These are phyloP conservation scores for Ormyrus nitidulus DNA, from an alignment of 2,888 invertebrate genomes.

Conservation along the genomic window DNA sequence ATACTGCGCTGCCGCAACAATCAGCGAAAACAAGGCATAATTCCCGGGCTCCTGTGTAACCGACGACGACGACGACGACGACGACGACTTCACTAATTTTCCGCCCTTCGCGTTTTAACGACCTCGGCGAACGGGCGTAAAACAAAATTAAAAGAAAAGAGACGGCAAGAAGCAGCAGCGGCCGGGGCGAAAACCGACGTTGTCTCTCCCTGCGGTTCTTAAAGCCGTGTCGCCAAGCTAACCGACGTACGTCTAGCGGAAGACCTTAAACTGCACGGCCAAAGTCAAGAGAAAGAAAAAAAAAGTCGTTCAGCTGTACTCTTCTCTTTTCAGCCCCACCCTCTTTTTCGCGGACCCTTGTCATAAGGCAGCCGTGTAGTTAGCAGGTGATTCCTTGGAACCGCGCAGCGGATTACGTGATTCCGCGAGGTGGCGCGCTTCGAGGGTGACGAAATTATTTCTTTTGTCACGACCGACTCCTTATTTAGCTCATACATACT, in stretches of 20 bases:
- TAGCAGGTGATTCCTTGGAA: too few species aligned
- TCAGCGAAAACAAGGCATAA: constrained; percentile 24
- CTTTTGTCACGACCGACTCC: too few species aligned
- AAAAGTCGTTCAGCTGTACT: neutral
- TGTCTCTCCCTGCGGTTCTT: constrained; percentile 19
- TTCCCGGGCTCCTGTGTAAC: neutral
- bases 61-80: neutral
- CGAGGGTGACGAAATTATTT: too few species aligned
- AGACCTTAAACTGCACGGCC: constrained; percentile 46
- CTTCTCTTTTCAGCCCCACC: neutral
- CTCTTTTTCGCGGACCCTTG: too few species aligned
- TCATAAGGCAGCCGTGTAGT: too few species aligned
- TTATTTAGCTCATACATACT: too few species aligned
- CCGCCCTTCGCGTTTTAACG: constrained; percentile 17
- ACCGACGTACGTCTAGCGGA: constrained; percentile 20
- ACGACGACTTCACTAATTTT: neutral
- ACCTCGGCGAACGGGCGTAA: constrained; percentile 1
- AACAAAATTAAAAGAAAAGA: constrained; percentile 20
- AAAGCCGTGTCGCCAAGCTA: constrained; percentile 5
- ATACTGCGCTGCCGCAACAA: constrained; percentile 5
- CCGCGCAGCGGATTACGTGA: too few species aligned
- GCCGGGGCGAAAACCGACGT: neutral
- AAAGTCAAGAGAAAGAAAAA: constrained; percentile 37
- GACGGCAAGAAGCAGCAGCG: neutral
- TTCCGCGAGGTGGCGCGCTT: too few species aligned